Base-by-base conservation (phyloP, 2,797 vertebrate species). In the Diglossa cyanea region DNA sequence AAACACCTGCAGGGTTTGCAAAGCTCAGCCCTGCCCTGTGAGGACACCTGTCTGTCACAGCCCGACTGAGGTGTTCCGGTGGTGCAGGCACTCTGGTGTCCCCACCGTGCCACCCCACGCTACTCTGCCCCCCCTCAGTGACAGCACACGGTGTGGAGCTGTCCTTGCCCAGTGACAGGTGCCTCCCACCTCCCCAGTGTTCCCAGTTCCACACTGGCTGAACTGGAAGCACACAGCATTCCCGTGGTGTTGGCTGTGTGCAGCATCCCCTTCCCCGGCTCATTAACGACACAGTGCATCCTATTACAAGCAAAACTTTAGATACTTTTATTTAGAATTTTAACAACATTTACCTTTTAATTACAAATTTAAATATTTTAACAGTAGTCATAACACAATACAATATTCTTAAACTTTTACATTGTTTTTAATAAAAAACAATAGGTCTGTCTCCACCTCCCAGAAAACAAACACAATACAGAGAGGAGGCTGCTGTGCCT, bases 271-370 rank as follows among this genome's bases (percentile, higher is more conserved):
- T 90, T 95, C 89, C 96, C 94, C 90, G 35, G 85, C 88, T 96
- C 94, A 97, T 93, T 91, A 97, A 97, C 51, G 94, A 97, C 94
- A 95, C 96, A 91, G 93, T 70, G 93, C 96, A 94, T 94, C 96
- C 96, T 97, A 96, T 95, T 97, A 93, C 96, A 97, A 96, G 94
- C 96, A 95, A 93, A 97, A 96, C 92, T 96, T 95, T 95, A 96
- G 95, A 97, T 96, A 92, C 89, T 95, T 97, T 97, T 97, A 97
- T 97, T 97, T 96, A 96, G 96, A 93, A 96, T 96, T 97, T 97
- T 95, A 95, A 96, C 96, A 97, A 95, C 94, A 95, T 95, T 95
- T 94, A 96, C 96, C 95, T 96, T 97, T 95, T 94, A 94, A 92
- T 97, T 96, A 97, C 96, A 97, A 96, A 95, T 95, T 96, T 97